These are phyloP conservation scores for Sebastes diaconus DNA, from an alignment of 2,797 vertebrate genomes.

Conservation along the genomic window DNA sequence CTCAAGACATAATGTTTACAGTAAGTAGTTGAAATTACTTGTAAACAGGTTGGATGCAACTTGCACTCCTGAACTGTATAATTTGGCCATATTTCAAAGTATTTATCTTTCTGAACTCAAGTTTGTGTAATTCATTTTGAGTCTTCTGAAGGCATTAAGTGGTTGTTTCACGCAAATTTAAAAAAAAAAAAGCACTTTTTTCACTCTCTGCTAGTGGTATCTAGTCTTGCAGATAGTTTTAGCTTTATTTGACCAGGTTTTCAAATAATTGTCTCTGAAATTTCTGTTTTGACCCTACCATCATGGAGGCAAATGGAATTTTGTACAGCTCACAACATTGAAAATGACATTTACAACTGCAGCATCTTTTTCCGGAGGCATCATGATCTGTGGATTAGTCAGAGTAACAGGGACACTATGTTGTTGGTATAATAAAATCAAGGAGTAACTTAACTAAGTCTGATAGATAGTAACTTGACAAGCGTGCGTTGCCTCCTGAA, in stretches of 20 bases:
- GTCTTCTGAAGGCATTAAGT: not conserved
- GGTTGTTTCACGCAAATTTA: not conserved
- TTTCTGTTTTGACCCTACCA: not conserved
- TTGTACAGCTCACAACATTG: not conserved
- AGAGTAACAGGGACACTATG: not conserved
- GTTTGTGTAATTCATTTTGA: not conserved
- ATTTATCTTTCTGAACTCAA: not conserved
- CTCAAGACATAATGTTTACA: slow-evolving; percentile 6
- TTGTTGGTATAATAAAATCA: not conserved
- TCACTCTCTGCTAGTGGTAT: not conserved
- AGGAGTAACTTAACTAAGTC: not conserved
- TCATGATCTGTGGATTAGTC: not conserved
- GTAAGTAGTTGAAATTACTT: not conserved
- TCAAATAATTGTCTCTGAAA: not conserved
- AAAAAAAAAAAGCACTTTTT: not conserved
- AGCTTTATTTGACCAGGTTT: not conserved
- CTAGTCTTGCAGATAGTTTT: too few species aligned
- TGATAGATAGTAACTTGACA: not conserved
- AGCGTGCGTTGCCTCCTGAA: not conserved
- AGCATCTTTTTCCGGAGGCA: not conserved
- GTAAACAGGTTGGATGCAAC: not conserved
- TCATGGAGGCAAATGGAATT: not conserved
- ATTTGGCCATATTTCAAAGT: not conserved
- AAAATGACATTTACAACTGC: not conserved
- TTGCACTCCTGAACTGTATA: not conserved